Base-by-base conservation (phyloP, 2,888 invertebrate species). In the Cheiracanthium punctorium region DNA sequence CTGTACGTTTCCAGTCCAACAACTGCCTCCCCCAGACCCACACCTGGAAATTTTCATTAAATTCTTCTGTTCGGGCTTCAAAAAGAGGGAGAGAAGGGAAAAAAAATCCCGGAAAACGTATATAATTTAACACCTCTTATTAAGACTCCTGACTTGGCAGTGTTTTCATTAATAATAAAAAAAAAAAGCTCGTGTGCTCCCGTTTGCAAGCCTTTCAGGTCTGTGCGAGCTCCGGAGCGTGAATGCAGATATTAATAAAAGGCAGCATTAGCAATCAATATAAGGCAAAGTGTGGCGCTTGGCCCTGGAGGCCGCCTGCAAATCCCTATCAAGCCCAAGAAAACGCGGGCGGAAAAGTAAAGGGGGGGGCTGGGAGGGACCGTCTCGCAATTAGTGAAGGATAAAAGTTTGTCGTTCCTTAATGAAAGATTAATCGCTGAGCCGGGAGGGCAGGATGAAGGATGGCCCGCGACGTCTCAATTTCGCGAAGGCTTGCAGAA, bases 321-420 rank as follows among this genome's bases (percentile, higher is more conserved):
- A 79, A 74, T 80, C 85, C 85, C 69, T 80, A 69, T 80, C 79
- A 80, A 74, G 74, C 73, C n/a, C 76, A 58, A 75, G 70, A 70
- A 79, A 80, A 85, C 74, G 33, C 4, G 65, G 64, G 41, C 20
- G 69, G 64, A 58, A 28, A 69, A 20, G n/a, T n/a, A n/a, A n/a
- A n/a, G n/a, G n/a, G n/a, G n/a, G 24, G 74, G 64, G 75, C 10
- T 69, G 67, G 28, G 30, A 65, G 48, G 71, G 72, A 33, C 80
- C 69, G 86, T 71, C 86, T 75, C 64, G 84, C 84, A 86, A 86
- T 86, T 86, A 86, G 86, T 76, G 86, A 80, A 80, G 86, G 86
- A 86, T 86, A 86, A 86, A 86, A 86, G 80, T 86, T 86, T 80
- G 86, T 86, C 86, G 80, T 86, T 80, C 80, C 86, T 86, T 86